Percentiles rank a stretch among this genome's conserved stretches.
These are phyloP conservation scores for Danio aesculapii DNA, from an alignment of 2,797 vertebrate genomes.

Conservation along the genomic window DNA sequence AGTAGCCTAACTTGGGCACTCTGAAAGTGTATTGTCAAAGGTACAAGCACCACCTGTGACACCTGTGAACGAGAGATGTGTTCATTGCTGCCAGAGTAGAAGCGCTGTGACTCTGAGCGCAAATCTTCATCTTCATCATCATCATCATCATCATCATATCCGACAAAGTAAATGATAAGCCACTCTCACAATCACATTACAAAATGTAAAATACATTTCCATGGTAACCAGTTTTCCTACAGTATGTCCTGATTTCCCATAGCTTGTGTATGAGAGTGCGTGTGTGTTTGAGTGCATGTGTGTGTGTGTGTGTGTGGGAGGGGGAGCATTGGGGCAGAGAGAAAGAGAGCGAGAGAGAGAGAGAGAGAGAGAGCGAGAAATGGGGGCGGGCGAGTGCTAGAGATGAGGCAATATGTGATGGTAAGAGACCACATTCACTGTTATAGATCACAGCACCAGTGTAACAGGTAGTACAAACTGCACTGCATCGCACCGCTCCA, in stretches of 20 bases:
- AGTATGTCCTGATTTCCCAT: constrained; percentile 61
- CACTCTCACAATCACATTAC: constrained; percentile 37
- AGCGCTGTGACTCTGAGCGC: not conserved
- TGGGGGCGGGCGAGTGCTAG: constrained; percentile 56
- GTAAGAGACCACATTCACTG: constrained; percentile 65
- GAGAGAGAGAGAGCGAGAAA: constrained; percentile 46
- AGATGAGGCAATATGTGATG: constrained; percentile 48
- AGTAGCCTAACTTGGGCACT: no score
- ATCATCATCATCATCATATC: not conserved
- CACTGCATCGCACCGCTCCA: not conserved
- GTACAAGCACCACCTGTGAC: no score
- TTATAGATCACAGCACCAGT: constrained; percentile 62
- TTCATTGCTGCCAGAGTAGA: no score
- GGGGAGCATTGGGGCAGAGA: constrained; percentile 53
- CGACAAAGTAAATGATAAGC: constrained; percentile 34
- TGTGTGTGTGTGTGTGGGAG: constrained; percentile 52
- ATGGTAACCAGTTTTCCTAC: constrained; percentile 76
- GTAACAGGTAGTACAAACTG: constrained; percentile 26
- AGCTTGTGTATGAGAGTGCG: constrained; percentile 61
- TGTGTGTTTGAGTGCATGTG: constrained; percentile 31
- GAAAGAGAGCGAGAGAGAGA: constrained; percentile 4
- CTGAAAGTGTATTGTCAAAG: no score
- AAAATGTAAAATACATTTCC: constrained; percentile 70
- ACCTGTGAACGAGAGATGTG: no score
- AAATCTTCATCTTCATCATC: constrained; percentile 21